A percentile compares a stretch with the other conserved stretches of the same genome.
Conservation (phyloP, 2,797 vertebrate genomes). For the Hypotaenidia philippensis region DNA sequence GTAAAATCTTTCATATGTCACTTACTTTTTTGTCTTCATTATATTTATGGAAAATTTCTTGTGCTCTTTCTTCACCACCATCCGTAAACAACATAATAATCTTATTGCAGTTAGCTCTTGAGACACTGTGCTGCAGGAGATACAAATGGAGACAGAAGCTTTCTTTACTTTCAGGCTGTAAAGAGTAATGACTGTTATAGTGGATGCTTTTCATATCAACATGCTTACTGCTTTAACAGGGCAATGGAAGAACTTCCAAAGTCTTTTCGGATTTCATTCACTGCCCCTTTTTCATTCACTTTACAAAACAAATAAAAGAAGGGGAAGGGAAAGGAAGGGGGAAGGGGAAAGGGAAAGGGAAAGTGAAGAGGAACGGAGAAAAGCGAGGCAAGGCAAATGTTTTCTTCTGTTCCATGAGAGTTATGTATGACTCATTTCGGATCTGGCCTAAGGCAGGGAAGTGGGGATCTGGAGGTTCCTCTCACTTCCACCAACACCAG, state of each 20-base stretch:
- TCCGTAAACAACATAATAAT: conserved; percentile 99
- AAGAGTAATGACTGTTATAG: background rate
- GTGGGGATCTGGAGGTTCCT: background rate
- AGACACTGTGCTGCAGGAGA: conserved; percentile 84
- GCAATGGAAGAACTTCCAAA: background rate
- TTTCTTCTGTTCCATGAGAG: background rate
- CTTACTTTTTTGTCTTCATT: conserved; percentile 94
- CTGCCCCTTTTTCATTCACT: background rate
- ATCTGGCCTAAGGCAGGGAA: background rate
- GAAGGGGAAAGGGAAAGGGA: too few species aligned
- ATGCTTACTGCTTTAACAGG: background rate
- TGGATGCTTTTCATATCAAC: background rate
- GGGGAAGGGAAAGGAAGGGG: too few species aligned
- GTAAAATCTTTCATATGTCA: background rate
- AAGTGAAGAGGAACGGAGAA: too few species aligned
- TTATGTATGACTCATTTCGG: background rate
- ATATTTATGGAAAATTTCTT: conserved; percentile 92
- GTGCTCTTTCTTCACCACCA: conserved; percentile 96
- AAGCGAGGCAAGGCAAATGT: too few species aligned
- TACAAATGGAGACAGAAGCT: background rate
- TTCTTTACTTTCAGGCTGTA: background rate
- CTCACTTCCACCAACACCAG: background rate
- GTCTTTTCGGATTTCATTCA: background rate
- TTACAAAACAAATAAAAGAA: too few species aligned
- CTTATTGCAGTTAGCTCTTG: conserved; percentile 98